phyloP scores from a whole-genome alignment of 2,113 vertebrate genomes.

The Lonchura striata region DNA sequence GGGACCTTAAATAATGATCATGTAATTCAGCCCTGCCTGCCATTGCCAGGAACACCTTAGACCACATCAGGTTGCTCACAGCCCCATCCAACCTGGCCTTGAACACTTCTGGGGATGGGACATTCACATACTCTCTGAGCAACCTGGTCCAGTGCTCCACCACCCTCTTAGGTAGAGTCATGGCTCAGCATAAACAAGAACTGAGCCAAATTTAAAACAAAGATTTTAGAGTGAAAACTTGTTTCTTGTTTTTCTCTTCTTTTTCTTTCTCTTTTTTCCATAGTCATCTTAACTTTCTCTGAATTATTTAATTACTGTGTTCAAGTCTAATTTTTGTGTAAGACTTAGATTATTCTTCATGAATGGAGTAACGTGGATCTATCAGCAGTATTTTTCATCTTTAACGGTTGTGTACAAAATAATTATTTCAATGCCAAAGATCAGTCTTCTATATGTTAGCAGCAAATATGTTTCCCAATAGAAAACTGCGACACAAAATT shows the following conservation, averaged over 20 bases:
- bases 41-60: neutral
- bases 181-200: neutral
- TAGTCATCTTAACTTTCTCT: neutral
- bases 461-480: neutral
- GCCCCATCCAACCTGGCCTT: neutral
- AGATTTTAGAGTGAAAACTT: neutral
- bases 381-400: neutral
- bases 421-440: neutral
- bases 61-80: neutral
- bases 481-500: neutral
- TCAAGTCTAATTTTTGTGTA: neutral
- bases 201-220: neutral
- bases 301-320: neutral
- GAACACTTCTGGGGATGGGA: too few relatives aligned
- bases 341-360: neutral
- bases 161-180: neutral
- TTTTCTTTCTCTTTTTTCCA: neutral
- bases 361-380: neutral
- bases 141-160: neutral
- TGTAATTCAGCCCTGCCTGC: neutral
- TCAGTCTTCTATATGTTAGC: neutral
- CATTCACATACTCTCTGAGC: neutral
- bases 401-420: neutral
- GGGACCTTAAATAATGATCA: neutral
- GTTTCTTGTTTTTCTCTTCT: too few relatives aligned